Conservation (phyloP, 2,113 vertebrate genomes). For the Orycteropus afer region DNA sequence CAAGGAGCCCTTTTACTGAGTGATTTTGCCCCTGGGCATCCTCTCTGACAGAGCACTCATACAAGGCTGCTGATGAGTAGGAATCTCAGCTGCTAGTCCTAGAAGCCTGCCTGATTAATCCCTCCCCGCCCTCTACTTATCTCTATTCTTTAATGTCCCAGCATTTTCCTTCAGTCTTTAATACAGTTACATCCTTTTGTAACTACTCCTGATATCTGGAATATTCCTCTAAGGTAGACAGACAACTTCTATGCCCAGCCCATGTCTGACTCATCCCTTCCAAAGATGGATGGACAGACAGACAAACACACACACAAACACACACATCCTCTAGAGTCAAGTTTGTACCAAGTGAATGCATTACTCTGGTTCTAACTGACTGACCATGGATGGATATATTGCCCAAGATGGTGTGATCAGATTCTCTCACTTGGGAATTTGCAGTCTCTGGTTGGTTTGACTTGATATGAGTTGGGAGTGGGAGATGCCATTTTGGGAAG, state of each 20-base stretch:
- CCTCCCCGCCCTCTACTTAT: neutral
- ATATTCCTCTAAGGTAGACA: neutral
- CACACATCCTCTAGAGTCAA: neutral
- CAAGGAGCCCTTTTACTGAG: neutral
- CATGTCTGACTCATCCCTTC: neutral
- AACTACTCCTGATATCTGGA: neutral
- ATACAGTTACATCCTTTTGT: neutral
- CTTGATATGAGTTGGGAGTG: neutral
- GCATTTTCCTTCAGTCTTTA: neutral
- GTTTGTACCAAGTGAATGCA: neutral
- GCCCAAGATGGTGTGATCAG: neutral
- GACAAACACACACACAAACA: too few relatives aligned
- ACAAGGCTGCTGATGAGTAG: neutral
- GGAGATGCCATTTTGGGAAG: neutral
- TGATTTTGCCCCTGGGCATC: neutral
- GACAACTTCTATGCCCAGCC: neutral
- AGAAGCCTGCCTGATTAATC: neutral
- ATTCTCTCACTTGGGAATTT: neutral
- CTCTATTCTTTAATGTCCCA: neutral
- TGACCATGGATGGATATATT: neutral
- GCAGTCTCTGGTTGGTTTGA: neutral
- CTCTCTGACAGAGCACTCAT: neutral
- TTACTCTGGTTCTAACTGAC: neutral
- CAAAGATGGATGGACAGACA: neutral
- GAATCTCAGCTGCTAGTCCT: neutral